Percentiles rank a stretch among this genome's conserved stretches.
phyloP scores from a whole-genome alignment of 2,113 vertebrate genomes.

The Piaya cayana region DNA sequence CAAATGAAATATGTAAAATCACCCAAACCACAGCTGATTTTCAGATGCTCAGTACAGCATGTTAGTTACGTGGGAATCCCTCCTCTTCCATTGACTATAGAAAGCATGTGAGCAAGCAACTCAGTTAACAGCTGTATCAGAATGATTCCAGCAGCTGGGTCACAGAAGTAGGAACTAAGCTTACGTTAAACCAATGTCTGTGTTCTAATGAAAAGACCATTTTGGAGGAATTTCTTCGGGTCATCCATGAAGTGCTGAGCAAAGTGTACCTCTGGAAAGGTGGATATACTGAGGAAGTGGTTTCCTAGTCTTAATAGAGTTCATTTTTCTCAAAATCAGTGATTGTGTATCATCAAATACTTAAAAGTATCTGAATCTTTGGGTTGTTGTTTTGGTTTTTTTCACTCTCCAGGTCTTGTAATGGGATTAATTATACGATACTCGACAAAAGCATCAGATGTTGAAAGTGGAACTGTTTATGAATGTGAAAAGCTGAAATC shows the following conservation, averaged over 20 bases:
- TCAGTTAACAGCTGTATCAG: neutral
- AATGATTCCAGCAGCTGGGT: neutral
- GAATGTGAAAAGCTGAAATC: conserved; percentile 72
- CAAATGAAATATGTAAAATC: neutral
- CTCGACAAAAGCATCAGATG: conserved; percentile 67
- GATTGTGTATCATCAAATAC: neutral
- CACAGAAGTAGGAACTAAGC: neutral
- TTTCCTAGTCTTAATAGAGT: neutral
- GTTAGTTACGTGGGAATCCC: neutral
- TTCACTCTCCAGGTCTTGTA: conserved; percentile 76
- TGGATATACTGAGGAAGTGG: neutral
- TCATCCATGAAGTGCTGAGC: neutral
- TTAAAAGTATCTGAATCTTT: neutral
- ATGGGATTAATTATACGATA: conserved; percentile 81
- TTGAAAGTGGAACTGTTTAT: conserved; percentile 67
- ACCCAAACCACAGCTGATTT: neutral
- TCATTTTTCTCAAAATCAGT: neutral
- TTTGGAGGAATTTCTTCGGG: neutral
- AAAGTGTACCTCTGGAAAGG: neutral
- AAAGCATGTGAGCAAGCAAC: neutral
- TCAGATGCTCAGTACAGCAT: neutral
- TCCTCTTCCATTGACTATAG: neutral
- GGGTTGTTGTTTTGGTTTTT: neutral
- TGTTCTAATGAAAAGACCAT: neutral
- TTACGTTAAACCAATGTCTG: neutral